These are phyloP conservation scores for Conger conger DNA, from an alignment of 2,113 vertebrate genomes.

Conservation along the genomic window DNA sequence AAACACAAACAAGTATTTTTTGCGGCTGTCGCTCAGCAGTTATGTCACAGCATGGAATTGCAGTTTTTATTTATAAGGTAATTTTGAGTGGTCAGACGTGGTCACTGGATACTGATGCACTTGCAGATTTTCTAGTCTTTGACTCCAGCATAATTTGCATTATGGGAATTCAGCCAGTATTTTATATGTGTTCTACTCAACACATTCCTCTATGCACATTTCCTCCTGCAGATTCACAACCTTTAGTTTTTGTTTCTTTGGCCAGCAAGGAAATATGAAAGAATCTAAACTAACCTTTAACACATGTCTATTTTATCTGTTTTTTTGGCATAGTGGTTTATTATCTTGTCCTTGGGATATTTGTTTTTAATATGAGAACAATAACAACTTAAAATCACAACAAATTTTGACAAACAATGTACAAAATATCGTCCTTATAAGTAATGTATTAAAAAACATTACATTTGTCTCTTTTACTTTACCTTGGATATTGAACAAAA, in stretches of 20 bases:
- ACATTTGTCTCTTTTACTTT: no score
- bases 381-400: neutral
- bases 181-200: conserved; percentile 72
- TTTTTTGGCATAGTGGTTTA: neutral
- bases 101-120: conserved; percentile 54
- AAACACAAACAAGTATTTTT: conserved; percentile 40
- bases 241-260: conserved; percentile 75
- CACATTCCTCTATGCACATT: conserved; percentile 66
- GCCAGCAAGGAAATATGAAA: conserved; percentile 70
- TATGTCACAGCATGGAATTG: conserved; percentile 42
- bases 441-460: no score
- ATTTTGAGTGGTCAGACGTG: conserved; percentile 64
- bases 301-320: neutral
- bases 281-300: neutral
- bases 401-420: neutral
- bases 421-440: neutral
- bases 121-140: conserved; percentile 78
- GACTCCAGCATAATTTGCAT: conserved; percentile 79
- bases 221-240: conserved; percentile 57
- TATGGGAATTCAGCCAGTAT: conserved; percentile 78
- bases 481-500: no score
- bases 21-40: conserved; percentile 42
- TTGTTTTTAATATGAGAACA: neutral
- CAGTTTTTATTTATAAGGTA: conserved; percentile 73
- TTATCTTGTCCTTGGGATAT: neutral